Percentiles rank a stretch among this genome's conserved stretches.
phyloP scores from a whole-genome alignment of 2,888 invertebrate species.

The Periphyllus acericola region DNA sequence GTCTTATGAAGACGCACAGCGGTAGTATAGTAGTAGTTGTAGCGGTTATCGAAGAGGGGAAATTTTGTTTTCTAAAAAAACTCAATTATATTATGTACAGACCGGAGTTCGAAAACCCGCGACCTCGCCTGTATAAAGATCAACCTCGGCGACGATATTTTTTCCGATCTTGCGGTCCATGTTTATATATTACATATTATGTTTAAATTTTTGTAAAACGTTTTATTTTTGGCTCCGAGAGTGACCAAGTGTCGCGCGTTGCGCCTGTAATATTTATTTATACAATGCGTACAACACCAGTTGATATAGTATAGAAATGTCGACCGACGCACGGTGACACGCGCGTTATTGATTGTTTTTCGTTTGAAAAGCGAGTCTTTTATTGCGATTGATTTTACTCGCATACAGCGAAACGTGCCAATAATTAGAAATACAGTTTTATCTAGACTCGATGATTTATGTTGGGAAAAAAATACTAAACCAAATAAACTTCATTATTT shows the following conservation, averaged over 20 bases:
- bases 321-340: no score
- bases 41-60: no score
- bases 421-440: background rate
- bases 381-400: background rate
- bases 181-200: background rate
- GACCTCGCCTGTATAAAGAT: constrained; percentile 44
- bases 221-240: no score
- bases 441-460: background rate
- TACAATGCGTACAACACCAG: no score
- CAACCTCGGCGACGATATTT: constrained; percentile 16
- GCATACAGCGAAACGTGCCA: background rate
- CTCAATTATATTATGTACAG: background rate
- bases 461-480: background rate
- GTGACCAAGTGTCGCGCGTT: no score
- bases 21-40: background rate
- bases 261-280: no score
- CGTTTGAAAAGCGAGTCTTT: background rate
- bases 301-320: no score
- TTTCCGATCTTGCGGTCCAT: background rate
- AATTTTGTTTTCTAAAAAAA: constrained; percentile 19
- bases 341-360: background rate
- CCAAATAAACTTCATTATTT: constrained; percentile 1
- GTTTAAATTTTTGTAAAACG: no score
- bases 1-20: background rate
- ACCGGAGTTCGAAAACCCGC: constrained; percentile 22